A percentile compares a stretch with the other conserved stretches of the same genome.
phyloP scores from a whole-genome alignment of 30 jellyfish, hydroid and myxozoan species.

The Cassiopea xamachana region DNA sequence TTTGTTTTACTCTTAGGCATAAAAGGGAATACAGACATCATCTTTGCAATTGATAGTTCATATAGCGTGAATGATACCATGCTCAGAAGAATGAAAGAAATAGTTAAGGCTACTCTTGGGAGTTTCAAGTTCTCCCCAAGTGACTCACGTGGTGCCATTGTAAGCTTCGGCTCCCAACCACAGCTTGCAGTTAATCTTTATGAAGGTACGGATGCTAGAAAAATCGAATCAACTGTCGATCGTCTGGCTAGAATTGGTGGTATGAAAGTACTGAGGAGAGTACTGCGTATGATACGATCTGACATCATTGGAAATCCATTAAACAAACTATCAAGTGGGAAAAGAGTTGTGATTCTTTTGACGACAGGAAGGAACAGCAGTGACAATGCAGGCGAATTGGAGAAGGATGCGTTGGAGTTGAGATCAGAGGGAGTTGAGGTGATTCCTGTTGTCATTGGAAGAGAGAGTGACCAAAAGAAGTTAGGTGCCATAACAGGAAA shows the following conservation, averaged over 20 bases:
- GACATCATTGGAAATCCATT: slow-evolving; percentile 28
- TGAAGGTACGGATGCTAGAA: slow-evolving; percentile 4
- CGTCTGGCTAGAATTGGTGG: slow-evolving; percentile 66
- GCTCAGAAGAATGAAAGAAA: slow-evolving; percentile 47
- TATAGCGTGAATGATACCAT: slow-evolving; percentile 50
- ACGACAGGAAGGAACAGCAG: slow-evolving; percentile 77
- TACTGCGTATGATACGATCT: slow-evolving; percentile 39
- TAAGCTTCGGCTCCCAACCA: slow-evolving; percentile 42
- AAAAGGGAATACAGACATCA: slow-evolving; percentile 27
- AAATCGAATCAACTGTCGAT: neutral
- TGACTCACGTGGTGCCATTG: slow-evolving; percentile 52
- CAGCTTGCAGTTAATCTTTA: neutral
- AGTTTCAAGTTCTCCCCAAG: slow-evolving; percentile 64
- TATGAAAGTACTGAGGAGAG: slow-evolving; percentile 79
- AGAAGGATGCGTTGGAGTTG: slow-evolving; percentile 57
- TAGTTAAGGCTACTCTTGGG: slow-evolving; percentile 48
- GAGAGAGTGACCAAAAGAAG: slow-evolving; percentile 49
- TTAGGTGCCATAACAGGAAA: slow-evolving; percentile 46
- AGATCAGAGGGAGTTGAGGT: slow-evolving; percentile 71
- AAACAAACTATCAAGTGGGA: neutral
- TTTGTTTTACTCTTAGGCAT: slow-evolving; percentile 4
- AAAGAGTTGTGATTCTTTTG: slow-evolving; percentile 49
- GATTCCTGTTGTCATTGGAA: slow-evolving; percentile 73
- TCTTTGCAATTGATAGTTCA: slow-evolving; percentile 81
- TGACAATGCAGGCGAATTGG: slow-evolving; percentile 56